Conservation (phyloP, 2,113 vertebrate species). For the Phainopepla nitens region DNA sequence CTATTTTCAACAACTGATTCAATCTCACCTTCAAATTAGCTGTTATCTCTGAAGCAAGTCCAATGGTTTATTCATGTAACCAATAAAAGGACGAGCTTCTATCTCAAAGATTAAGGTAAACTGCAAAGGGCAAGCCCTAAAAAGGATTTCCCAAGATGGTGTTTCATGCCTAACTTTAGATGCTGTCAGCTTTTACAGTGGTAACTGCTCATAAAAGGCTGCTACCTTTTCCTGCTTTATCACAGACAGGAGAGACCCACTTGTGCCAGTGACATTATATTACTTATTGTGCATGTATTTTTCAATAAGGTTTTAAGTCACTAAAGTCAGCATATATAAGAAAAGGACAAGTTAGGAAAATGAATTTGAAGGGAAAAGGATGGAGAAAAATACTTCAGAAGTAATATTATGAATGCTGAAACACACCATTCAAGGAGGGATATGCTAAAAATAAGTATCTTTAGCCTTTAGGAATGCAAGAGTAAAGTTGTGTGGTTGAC, state of each 20-base stretch:
- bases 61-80: background rate
- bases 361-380: background rate
- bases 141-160: constrained; percentile 3
- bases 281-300: background rate
- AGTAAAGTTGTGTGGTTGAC: background rate
- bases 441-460: background rate
- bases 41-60: constrained; percentile 25
- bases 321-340: background rate
- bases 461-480: background rate
- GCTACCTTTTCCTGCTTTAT: constrained; percentile 18
- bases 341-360: background rate
- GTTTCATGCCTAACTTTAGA: constrained; percentile 66
- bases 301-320: background rate
- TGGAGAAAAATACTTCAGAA: background rate
- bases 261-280: background rate
- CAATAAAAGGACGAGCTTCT: background rate
- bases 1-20: constrained; percentile 22
- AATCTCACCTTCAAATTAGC: constrained; percentile 32
- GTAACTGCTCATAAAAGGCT: constrained; percentile 45
- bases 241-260: background rate
- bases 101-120: constrained; percentile 21
- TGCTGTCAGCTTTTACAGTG: constrained; percentile 27
- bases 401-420: background rate
- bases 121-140: constrained; percentile 15
- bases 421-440: background rate